phyloP scores from a whole-genome alignment of 2,888 invertebrate species.

The Ecdyonurus torrentis region DNA sequence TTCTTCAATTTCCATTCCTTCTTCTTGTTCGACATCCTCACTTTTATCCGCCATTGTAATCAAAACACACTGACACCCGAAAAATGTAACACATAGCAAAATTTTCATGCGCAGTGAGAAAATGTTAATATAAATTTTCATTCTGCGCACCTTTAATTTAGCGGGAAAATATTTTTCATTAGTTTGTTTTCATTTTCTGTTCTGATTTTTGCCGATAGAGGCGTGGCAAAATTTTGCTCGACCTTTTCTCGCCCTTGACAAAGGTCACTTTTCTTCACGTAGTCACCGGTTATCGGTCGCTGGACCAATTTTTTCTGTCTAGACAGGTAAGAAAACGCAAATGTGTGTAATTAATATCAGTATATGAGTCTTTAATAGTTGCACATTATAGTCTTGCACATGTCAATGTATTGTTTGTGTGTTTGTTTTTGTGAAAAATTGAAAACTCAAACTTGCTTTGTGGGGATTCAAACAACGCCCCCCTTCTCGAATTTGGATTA shows the following conservation, averaged over 20 bases:
- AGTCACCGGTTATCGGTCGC: not conserved
- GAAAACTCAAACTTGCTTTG: no score
- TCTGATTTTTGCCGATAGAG: not conserved
- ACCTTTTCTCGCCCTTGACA: constrained; percentile 4
- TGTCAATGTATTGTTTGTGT: no score
- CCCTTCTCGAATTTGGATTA: no score
- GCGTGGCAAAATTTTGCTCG: not conserved
- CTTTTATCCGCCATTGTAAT: not conserved
- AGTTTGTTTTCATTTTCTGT: not conserved
- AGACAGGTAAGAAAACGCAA: not conserved
- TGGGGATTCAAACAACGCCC: no score
- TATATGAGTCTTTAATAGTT: no score
- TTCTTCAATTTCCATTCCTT: not conserved
- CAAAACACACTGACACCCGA: not conserved
- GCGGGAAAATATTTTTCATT: no score
- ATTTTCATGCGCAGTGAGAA: not conserved
- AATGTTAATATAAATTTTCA: not conserved
- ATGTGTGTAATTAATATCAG: no score
- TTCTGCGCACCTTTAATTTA: not conserved
- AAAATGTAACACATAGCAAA: not conserved
- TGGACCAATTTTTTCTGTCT: not conserved
- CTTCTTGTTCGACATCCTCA: not conserved
- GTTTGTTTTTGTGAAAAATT: no score
- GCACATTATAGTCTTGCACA: no score
- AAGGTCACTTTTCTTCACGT: not conserved